Percentiles rank a stretch among this genome's conserved stretches.
Evolutionary conservation across 2,888 invertebrate species (phyloP).

Genomic region (Orthosia gothica): DNA sequence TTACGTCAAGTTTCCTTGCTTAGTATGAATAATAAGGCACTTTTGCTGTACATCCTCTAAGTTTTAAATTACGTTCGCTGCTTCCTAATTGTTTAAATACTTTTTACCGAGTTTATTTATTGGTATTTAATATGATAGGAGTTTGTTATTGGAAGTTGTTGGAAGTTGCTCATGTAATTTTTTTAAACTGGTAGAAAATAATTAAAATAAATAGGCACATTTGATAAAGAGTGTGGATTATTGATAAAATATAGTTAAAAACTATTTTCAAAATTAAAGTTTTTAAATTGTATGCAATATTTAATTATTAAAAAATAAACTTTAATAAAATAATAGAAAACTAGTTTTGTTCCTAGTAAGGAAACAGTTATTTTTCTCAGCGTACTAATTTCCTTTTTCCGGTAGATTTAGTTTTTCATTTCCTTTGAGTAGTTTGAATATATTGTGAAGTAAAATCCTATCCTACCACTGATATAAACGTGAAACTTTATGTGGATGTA

Average conservation of each 20-base stretch:
- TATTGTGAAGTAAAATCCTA: background rate
- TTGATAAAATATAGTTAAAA: no score
- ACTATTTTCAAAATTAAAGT: no score
- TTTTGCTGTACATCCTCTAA: constrained; percentile 17
- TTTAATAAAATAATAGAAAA: no score
- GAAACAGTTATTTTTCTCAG: no score
- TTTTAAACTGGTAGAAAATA: background rate
- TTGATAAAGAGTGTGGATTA: background rate
- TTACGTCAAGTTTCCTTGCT: constrained; percentile 53
- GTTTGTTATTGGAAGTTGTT: no score
- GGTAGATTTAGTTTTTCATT: no score
- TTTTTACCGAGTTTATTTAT: background rate
- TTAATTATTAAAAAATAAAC: no score
- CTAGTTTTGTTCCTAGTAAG: no score
- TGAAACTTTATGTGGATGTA: no score
- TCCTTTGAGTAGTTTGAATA: background rate
- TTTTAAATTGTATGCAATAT: no score
- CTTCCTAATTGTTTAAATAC: constrained; percentile 17
- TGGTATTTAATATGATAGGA: background rate
- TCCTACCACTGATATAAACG: no score
- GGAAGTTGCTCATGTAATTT: background rate
- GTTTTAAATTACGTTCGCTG: constrained; percentile 32
- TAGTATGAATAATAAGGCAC: constrained; percentile 55
- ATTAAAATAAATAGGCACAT: background rate
- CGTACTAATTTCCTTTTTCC: no score